Evolutionary conservation across 2,797 vertebrate species (phyloP), one percentile per base, ranked within the genome.

Genomic region (Dryobates pubescens): DNA sequence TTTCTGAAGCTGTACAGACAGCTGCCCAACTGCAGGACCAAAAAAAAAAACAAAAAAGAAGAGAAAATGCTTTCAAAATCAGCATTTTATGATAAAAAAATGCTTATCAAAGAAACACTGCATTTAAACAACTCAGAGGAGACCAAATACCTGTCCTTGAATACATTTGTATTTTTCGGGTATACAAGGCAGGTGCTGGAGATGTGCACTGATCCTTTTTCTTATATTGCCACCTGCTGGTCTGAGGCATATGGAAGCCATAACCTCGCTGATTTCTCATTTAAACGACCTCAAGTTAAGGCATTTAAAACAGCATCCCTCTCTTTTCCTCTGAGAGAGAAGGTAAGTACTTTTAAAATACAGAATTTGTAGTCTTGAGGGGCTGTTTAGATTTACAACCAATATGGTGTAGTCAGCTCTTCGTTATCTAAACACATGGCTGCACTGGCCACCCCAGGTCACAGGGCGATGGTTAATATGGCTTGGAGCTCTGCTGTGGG

Each of bases 151-250:
- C 62, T 69, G 41, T 49, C 19, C 78, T 75, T 49, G 26, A 74
- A 38, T 30, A 15, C 13, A 79, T 70, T 59, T 64, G 16, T 54
- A 67, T 78, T 81, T 86, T 86, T 79, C 0, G 0, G 19, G 5
- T 58, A 19, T n/a, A 24, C 8, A 10, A 7, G 27, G n/a, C 68
- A 82, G 54, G 41, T 64, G 45, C 63, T 54, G 22, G 24, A 82
- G 58, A 58, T 1, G 4, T 0, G 0, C 23, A 18, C 17, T 87
- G 56, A 94, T 95, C 80, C 49, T 94, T 94, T 96, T 94, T 90
- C 81, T 85, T 94, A 77, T 16, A 94, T 82, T 94, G 96, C 95
- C 96, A 95, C 92, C 96, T 96, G 92, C 86, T 94, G 96, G 95
- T 67, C 34, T 10, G 27, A 43, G n/a, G 13, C 34, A 57, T 17